Base-by-base conservation (phyloP, 92 coral and sea anemone species). In the Blastomussa wellsi region DNA sequence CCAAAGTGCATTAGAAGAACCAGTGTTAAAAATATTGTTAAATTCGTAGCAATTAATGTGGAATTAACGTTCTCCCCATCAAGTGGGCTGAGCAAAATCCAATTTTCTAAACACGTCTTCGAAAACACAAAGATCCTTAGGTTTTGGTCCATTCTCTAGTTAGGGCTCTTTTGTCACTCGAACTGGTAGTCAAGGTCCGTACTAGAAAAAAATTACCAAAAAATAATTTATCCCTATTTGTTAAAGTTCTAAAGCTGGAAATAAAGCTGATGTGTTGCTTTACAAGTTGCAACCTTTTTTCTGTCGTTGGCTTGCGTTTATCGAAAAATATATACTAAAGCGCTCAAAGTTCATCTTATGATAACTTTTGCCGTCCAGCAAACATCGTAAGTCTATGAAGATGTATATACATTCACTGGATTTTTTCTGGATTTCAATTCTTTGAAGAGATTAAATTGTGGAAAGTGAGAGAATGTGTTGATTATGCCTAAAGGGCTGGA, bases 121-220 rank as follows among this genome's bases (percentile, higher is more conserved):
- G 33, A 53, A 77, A 33, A 32, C n/a, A 48, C 67, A 8, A 15
- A 3, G 32, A n/a, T 52, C 41, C 28, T 33, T 32, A 3, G 81
- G n/a, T 77, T 77, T 44, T 49, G 13, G 39, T 52, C 29, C 48
- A 12, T 42, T 77, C 67, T 29, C 32, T 32, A 14, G 16, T 20
- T 49, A 77, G 69, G 69, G 81, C 81, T 26, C 68, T 77, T 77
- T 77, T 52, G 81, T 35, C 39, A 77, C 69, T 52, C 62, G 15
- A 53, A 16, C 1, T 5, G 33, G 42, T 36, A 4, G 0, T 33
- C 19, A 59, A 52, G 39, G 68, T 31, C 42, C 33, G 68, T 55
- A 52, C 7, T 48, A 6, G 31, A 77, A n/a, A n/a, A n/a, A n/a
- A n/a, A n/a, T n/a, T n/a, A n/a, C n/a, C n/a, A n/a, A n/a, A 77